Conservation (phyloP, 2,797 vertebrate genomes). For the Danio aesculapii region DNA sequence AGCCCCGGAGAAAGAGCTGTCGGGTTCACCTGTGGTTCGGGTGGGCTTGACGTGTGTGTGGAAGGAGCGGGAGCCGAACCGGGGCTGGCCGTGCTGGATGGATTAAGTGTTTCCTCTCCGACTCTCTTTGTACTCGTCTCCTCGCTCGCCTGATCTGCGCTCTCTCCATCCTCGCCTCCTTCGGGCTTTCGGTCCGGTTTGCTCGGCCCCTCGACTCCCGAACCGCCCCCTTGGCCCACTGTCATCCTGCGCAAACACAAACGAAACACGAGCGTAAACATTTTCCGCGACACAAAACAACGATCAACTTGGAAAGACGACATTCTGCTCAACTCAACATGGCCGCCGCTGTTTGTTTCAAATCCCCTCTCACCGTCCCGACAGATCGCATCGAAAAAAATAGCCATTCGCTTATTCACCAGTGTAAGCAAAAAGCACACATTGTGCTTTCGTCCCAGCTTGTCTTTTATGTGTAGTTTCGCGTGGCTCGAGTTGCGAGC, state of each 20-base stretch:
- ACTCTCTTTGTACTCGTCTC: slow-evolving; percentile 95
- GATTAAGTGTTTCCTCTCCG: slow-evolving; percentile 84
- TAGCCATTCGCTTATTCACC: slow-evolving; percentile 59
- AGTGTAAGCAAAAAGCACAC: slow-evolving; percentile 35
- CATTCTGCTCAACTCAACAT: slow-evolving; percentile 94
- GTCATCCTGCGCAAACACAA: slow-evolving; percentile 90
- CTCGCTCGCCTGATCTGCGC: slow-evolving; percentile 88
- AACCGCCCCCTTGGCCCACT: slow-evolving; percentile 91
- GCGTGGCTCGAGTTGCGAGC: slow-evolving; percentile 49
- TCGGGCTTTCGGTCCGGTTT: slow-evolving; percentile 91
- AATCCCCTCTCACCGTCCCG: slow-evolving; percentile 93
- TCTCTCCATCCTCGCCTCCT: slow-evolving; percentile 89
- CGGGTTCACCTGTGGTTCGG: slow-evolving; percentile 66
- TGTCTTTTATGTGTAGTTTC: slow-evolving; percentile 38
- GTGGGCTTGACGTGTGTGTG: slow-evolving; percentile 73
- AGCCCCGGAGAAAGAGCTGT: slow-evolving; percentile 69
- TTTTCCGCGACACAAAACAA: slow-evolving; percentile 69
- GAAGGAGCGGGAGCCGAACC: slow-evolving; percentile 75
- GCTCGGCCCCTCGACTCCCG: slow-evolving; percentile 88
- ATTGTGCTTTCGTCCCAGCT: slow-evolving; percentile 27
- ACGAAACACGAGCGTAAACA: slow-evolving; percentile 55
- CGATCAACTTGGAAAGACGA: slow-evolving; percentile 85
- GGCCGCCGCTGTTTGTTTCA: slow-evolving; percentile 99
- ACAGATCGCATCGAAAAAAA: slow-evolving; percentile 83
- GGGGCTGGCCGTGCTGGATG: slow-evolving; percentile 75